Evolutionary conservation across 2,888 invertebrate species (phyloP), one percentile per base, ranked within the genome.

Genomic region (Ferrisia virgata): DNA sequence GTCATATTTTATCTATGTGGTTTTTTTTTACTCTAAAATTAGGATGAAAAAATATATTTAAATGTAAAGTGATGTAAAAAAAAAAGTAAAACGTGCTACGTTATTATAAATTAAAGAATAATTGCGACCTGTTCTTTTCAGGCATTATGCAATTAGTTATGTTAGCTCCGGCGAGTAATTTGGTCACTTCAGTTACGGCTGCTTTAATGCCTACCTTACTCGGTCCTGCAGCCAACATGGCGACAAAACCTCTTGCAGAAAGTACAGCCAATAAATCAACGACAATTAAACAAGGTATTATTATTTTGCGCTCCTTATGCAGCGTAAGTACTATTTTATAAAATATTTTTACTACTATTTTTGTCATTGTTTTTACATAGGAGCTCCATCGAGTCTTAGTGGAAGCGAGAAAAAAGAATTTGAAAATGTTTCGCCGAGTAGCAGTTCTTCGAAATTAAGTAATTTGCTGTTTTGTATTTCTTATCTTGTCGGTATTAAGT

Each of bases 141-240:
- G 90, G 90, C 86, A 90, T 91, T 85, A 89, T 90, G 89, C 90
- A 90, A 87, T 87, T 90, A 85, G 89, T 90, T 11, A 89, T 90
- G 88, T 87, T 91, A 86, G 90, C 90, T 58, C 90, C 90, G 22
- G 90, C 90, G 87, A 90, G 89, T 88, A 91, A 90, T 87, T 88
- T 91, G 86, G 91, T 90, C 47, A 89, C 89, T 25, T 90, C 90
- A 0, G 89, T 90, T 83, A 90, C 90, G 1, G 90, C 90, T 5
- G 90, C 90, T 18, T 87, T 90, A 33, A 89, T 90, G 85, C 90
- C 90, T 39, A 90, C 91, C 33, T 88, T 91, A 47, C 72, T 83
- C n/a, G 83, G 83, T 28, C 83, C 83, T 2, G 83, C 83, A 25
- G 83, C 83, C 18, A 83, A 72, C 22, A 76, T 76, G 76, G 43